phyloP scores from a whole-genome alignment of 2,888 invertebrate genomes.

The Brenthis ino region DNA sequence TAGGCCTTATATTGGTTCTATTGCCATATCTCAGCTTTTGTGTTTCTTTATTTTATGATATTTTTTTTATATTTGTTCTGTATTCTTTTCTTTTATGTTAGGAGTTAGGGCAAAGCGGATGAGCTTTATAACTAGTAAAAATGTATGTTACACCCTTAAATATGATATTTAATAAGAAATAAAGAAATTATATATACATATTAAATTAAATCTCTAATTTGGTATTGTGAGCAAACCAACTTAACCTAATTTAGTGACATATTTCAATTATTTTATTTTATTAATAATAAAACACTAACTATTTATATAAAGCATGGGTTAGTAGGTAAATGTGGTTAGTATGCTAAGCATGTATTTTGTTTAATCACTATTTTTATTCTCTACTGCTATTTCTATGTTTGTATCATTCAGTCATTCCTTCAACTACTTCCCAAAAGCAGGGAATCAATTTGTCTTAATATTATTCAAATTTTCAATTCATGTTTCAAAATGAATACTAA shows the following conservation, averaged over 20 bases:
- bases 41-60: not conserved
- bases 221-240: constrained; percentile 34
- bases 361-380: constrained; percentile 14
- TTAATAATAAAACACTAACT: constrained; percentile 10
- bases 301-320: constrained; percentile 33
- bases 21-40: not conserved
- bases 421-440: constrained; percentile 25
- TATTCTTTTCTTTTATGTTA: constrained; percentile 54
- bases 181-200: constrained; percentile 23
- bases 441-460: constrained; percentile 20
- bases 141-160: constrained; percentile 38
- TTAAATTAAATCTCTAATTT: constrained; percentile 27
- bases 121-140: constrained; percentile 56
- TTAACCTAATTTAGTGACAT: constrained; percentile 41
- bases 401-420: constrained; percentile 38
- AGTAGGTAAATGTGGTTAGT: constrained; percentile 40
- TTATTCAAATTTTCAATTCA: constrained; percentile 31
- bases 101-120: constrained; percentile 81
- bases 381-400: constrained; percentile 23
- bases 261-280: constrained; percentile 19
- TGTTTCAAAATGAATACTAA: constrained; percentile 42
- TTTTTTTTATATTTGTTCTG: not conserved
- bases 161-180: constrained; percentile 22
- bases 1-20: not conserved
- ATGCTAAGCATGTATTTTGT: constrained; percentile 36